Base-by-base conservation (phyloP, 1,140 invertebrate genomes). In the Scaptomyza hsui region DNA sequence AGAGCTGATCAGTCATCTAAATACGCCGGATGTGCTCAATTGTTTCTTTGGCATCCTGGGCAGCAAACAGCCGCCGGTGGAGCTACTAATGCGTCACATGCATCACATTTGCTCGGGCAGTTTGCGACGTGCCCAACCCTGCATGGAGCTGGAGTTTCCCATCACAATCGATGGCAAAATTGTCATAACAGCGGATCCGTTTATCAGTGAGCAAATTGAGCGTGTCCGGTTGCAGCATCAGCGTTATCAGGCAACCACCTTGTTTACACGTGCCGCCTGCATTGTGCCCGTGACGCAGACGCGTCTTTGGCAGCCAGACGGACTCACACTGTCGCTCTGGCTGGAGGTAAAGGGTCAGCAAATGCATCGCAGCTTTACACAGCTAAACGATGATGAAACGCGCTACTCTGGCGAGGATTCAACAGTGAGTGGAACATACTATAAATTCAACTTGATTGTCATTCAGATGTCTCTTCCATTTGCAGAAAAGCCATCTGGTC, bases 111-210 rank as follows among this genome's bases (percentile, higher is more conserved):
- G 76, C 21, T 52, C 71, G 0, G 82, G 65, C 1, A 73, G 69
- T 0, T 12, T 90, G 10, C 75, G 80, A 1, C 75, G 74, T 12
- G 71, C 72, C 1, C 81, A 89, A 24, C 88, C 90, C 10, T 88
- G 67, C 55, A 78, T 80, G 60, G 89, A 89, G 26, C 64, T 91
- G 6, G 78, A 90, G 39, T 91, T 91, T 48, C 90, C 90, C 3
- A 79, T 90, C 1, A 51, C 47, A 13, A 88, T 76, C 26, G 90
- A 91, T 57, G 90, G 81, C 35, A 90, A 83, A 57, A 76, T 86
- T 12, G 73, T 89, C n/a, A 75, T 88, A 42, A 89, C 89, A 3
- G 63, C 75, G 6, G 85, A 90, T 42, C 74, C 70, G 0, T 47
- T 55, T 15, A 47, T 89, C 35, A 78, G 72, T 5, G 79, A 88